Evolutionary conservation across 1,140 invertebrate species (phyloP).

Genomic region (Bilobella aurantiaca): DNA sequence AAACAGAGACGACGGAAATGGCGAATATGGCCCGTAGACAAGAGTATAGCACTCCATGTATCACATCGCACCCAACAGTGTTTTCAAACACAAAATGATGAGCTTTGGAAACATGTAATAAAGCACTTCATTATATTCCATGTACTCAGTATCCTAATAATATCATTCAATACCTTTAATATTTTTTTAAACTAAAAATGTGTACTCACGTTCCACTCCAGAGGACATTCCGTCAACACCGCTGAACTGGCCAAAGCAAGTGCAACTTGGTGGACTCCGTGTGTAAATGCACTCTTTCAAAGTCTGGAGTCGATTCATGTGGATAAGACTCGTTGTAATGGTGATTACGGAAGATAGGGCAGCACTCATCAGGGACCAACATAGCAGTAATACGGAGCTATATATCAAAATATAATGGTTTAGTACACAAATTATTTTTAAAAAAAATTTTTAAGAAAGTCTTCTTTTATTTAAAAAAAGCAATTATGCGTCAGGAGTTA

Average conservation of each 20-base stretch:
- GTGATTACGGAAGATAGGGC: conserved; percentile 49
- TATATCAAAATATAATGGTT: conserved; percentile 5
- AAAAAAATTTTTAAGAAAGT: too few relatives aligned
- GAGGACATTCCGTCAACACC: conserved; percentile 2
- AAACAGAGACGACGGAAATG: conserved; percentile 72
- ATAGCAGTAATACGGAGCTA: conserved; percentile 33
- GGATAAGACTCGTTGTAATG: conserved; percentile 82
- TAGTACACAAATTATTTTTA: too few relatives aligned
- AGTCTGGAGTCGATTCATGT: conserved; percentile 80
- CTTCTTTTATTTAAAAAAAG: too few relatives aligned
- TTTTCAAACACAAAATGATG: conserved; percentile 59
- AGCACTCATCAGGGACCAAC: conserved; percentile 31
- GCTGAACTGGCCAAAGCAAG: conserved; percentile 46
- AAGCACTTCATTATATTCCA: too few relatives aligned
- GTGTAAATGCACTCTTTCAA: conserved; percentile 77
- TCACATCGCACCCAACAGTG: conserved; percentile 71
- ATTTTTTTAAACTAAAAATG: neutral
- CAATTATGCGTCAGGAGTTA: too few relatives aligned
- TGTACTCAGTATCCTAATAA: too few relatives aligned
- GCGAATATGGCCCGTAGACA: conserved; percentile 78
- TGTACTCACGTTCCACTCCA: conserved; percentile 12
- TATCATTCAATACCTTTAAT: too few relatives aligned
- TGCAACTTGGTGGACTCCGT: conserved; percentile 60
- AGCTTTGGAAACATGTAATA: conserved; percentile 34
- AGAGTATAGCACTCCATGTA: conserved; percentile 73